Evolutionary conservation across 2,113 vertebrate genomes (phyloP).

Genomic region (Glareola pratincola): DNA sequence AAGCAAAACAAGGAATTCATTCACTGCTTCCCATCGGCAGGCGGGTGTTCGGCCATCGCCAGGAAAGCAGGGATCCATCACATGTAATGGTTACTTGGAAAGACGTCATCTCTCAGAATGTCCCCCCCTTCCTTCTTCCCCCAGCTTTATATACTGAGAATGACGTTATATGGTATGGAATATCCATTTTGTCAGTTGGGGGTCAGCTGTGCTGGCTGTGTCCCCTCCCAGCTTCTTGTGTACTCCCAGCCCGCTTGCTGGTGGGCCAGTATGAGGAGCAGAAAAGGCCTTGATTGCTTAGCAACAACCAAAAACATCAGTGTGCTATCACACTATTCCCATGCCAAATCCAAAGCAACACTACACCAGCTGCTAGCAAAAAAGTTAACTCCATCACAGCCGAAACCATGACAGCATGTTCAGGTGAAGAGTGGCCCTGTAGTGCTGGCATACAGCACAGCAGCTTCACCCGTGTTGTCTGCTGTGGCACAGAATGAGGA

Average conservation of each 20-base stretch:
- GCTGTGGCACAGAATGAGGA: background rate
- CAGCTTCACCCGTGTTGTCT: background rate
- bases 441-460: background rate
- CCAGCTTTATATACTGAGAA: background rate
- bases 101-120: background rate
- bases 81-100: background rate
- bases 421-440: background rate
- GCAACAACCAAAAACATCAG: background rate
- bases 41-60: background rate
- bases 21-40: background rate
- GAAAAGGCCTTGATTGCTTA: background rate
- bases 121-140: background rate
- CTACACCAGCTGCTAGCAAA: background rate
- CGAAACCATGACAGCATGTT: background rate
- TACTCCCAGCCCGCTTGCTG: background rate
- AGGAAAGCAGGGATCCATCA: background rate
- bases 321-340: background rate
- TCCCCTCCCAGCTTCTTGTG: background rate
- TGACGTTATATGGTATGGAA: background rate
- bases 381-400: background rate
- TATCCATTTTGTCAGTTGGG: background rate
- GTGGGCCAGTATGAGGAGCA: background rate
- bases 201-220: background rate
- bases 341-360: background rate
- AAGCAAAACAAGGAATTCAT: background rate